A percentile compares a stretch with the other conserved stretches of the same genome.
These are phyloP conservation scores for Drosophila vallismaia DNA, from an alignment of 2,888 invertebrate genomes.

Conservation along the genomic window DNA sequence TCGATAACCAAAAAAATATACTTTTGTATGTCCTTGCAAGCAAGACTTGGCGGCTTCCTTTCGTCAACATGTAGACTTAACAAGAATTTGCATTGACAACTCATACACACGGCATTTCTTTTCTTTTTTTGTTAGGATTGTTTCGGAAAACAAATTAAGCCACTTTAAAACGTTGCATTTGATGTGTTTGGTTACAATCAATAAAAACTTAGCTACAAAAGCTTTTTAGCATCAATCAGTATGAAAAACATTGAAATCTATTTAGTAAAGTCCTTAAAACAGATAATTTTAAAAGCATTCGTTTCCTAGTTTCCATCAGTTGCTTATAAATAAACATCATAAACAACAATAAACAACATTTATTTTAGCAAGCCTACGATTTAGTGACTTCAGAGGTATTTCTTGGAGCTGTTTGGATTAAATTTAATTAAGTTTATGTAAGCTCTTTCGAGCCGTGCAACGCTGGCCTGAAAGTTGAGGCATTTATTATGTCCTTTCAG, in stretches of 20 bases:
- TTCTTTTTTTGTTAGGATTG: background rate
- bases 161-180: too few species aligned
- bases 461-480: conserved; percentile 30
- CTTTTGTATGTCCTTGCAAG: conserved; percentile 11
- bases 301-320: background rate
- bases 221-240: too few species aligned
- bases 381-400: background rate
- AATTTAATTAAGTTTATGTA: conserved; percentile 59
- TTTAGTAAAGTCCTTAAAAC: background rate
- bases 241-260: background rate
- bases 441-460: conserved; percentile 53
- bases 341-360: too few species aligned
- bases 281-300: background rate
- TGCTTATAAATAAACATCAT: background rate
- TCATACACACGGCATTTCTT: conserved; percentile 21
- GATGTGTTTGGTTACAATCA: too few species aligned
- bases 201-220: too few species aligned
- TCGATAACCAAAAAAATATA: conserved; percentile 13
- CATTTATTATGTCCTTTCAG: conserved; percentile 75
- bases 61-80: conserved; percentile 58
- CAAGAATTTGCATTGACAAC: conserved; percentile 68
- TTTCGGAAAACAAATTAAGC: too few species aligned
- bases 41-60: conserved; percentile 27
- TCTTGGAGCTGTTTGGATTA: conserved; percentile 19
- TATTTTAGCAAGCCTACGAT: background rate